These are phyloP conservation scores for Caloenas nicobarica DNA, from an alignment of 2,113 vertebrate genomes.

Conservation along the genomic window DNA sequence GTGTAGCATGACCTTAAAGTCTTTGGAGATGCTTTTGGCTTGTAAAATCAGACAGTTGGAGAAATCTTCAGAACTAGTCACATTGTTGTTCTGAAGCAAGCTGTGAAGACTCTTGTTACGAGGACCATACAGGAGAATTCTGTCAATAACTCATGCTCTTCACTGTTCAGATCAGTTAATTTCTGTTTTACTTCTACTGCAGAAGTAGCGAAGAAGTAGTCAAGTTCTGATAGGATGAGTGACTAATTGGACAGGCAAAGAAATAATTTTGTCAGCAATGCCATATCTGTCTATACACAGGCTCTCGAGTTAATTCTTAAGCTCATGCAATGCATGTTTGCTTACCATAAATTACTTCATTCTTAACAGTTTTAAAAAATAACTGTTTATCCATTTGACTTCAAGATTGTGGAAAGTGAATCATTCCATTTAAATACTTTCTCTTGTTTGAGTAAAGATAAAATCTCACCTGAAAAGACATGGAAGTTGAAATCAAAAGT, in stretches of 20 bases:
- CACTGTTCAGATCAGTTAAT: background rate
- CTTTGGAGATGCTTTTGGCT: background rate
- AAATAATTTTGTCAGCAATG: background rate
- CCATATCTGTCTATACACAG: background rate
- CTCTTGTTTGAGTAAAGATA: background rate
- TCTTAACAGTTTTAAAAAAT: background rate
- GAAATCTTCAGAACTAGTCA: background rate
- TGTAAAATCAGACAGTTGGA: background rate
- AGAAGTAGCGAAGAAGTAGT: background rate
- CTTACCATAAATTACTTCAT: background rate
- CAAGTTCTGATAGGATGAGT: background rate
- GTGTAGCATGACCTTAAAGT: background rate
- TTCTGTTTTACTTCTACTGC: background rate
- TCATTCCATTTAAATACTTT: background rate
- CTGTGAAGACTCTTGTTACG: background rate
- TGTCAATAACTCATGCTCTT: background rate
- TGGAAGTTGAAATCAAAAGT: background rate
- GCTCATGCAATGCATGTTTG: rapidly evolving
- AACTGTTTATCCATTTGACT: background rate
- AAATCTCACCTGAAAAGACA: background rate
- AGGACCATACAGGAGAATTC: background rate
- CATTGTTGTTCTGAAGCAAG: background rate
- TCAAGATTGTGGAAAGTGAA: background rate
- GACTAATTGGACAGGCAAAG: background rate
- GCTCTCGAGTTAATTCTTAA: background rate